These are phyloP conservation scores for Apostichopus parvimensis DNA, from an alignment of 35 echinoderm and acorn worm genomes.

Conservation along the genomic window DNA sequence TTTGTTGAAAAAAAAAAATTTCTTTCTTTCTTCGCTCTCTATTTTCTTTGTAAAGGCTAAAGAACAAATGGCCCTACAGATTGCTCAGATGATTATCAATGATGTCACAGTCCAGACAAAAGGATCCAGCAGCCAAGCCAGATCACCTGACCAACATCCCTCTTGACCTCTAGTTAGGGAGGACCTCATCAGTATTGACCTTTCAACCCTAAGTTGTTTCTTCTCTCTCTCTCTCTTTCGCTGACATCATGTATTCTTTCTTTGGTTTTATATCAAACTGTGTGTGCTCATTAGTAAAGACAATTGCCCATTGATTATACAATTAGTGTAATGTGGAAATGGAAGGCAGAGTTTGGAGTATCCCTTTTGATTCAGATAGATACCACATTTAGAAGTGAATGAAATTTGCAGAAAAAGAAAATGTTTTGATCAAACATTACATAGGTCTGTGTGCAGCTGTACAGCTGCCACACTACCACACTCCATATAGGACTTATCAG, in stretches of 20 bases:
- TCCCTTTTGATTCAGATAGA: no score
- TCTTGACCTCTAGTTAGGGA: not conserved
- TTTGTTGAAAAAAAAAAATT: no score
- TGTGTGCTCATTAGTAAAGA: not conserved
- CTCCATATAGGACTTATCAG: no score
- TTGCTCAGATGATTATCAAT: constrained; percentile 99
- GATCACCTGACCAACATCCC: not conserved
- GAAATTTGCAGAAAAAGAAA: no score
- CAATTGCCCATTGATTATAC: not conserved
- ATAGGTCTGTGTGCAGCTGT: no score
- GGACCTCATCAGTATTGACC: not conserved
- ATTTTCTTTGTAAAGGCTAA: constrained; percentile 62
- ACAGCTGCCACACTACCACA: no score
- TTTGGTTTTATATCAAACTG: not conserved
- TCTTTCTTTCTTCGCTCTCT: not conserved
- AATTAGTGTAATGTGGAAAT: no score
- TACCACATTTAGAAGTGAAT: no score
- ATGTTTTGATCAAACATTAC: no score
- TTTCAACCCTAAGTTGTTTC: not conserved
- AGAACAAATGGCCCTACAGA: constrained; percentile 97
- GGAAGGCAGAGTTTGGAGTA: no score
- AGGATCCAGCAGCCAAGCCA: constrained; percentile 32
- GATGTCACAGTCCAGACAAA: constrained; percentile 93
- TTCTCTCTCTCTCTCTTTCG: not conserved
- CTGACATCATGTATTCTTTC: not conserved